phyloP scores from a whole-genome alignment of 2,797 vertebrate species.

The Threskiornis aethiopicus region DNA sequence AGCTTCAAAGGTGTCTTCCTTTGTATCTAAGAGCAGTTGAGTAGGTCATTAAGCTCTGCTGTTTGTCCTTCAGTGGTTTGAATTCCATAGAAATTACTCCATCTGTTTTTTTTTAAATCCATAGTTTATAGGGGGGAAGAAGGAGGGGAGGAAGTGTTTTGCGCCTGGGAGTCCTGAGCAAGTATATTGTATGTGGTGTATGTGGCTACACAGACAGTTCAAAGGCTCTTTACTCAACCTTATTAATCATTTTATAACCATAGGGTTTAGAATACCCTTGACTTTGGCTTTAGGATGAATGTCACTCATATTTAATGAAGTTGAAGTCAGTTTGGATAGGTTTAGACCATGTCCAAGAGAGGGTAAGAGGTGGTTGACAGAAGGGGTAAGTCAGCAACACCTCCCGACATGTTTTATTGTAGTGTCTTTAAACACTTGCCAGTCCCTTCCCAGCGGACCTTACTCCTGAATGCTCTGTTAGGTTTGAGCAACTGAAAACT shows the following conservation, averaged over 20 bases:
- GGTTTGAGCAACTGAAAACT: not conserved
- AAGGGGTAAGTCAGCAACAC: not conserved
- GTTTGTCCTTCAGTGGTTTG: not conserved
- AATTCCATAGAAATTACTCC: not conserved
- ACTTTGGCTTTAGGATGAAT: not conserved
- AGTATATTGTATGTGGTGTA: not conserved
- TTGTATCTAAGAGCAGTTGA: not conserved
- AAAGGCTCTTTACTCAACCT: not conserved
- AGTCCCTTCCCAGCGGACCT: not conserved
- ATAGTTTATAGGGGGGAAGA: not conserved
- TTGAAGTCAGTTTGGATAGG: not conserved
- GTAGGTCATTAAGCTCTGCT: not conserved
- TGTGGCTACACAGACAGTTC: not conserved
- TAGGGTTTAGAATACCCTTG: not conserved
- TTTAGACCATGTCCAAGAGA: not conserved
- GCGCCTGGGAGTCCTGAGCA: not conserved
- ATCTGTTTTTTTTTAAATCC: not conserved
- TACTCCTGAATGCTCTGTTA: not conserved
- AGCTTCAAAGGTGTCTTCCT: not conserved
- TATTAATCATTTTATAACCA: not conserved
- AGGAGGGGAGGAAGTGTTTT: not conserved
- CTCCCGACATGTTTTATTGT: not conserved
- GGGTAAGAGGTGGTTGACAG: not conserved
- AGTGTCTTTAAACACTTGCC: not conserved
- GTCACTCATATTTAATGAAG: fast-evolving